Base-by-base conservation (phyloP, 1,140 invertebrate genomes). In the Andrena cerasifolii region DNA sequence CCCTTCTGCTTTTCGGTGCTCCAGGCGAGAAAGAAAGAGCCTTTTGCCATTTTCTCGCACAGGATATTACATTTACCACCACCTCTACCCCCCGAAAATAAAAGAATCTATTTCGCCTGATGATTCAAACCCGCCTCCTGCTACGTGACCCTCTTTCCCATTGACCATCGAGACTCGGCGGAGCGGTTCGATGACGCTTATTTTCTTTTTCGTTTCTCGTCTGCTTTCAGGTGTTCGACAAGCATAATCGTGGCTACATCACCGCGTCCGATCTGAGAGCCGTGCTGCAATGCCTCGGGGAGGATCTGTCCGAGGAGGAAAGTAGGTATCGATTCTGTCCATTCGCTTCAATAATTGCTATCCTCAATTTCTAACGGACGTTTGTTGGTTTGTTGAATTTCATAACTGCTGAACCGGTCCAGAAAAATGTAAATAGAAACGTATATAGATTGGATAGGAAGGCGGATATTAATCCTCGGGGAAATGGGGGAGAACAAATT, bases 191-290 rank as follows among this genome's bases (percentile, higher is more conserved):
- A 40, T 18, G 33, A 40, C 18, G 3, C 33, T 21, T 7, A 16
- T 18, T 36, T 18, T 59, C n/a, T 16, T 26, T 33, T 18, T 18
- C 21, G 14, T 54, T 67, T 26, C 40, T 56, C 43, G 4, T 75
- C 31, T 45, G 40, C 79, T 92, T 92, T 24, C 88, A 94, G 94
- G 93, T 94, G 2, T 97, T 97, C 85, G 97, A 97, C 88, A 97
- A 97, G 87, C 96, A 97, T 85, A 97, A 97, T 91, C 94, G 96
- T 18, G 96, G 96, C 0, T 97, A 97, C 86, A 97, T 97, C 74
- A 97, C 96, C 36, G 96, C 96, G 3, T 97, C 96, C 0, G 97
- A 97, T 88, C 92, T 97, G 45, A 92, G 96, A 77, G 97, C 96
- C 0, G 97, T 97, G 8, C 91, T 97, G 49, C 96, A 97, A 90